Percentiles rank a stretch among this genome's conserved stretches.
These are phyloP conservation scores for Pollenia amentaria DNA, from an alignment of 2,888 invertebrate species.

Conservation along the genomic window DNA sequence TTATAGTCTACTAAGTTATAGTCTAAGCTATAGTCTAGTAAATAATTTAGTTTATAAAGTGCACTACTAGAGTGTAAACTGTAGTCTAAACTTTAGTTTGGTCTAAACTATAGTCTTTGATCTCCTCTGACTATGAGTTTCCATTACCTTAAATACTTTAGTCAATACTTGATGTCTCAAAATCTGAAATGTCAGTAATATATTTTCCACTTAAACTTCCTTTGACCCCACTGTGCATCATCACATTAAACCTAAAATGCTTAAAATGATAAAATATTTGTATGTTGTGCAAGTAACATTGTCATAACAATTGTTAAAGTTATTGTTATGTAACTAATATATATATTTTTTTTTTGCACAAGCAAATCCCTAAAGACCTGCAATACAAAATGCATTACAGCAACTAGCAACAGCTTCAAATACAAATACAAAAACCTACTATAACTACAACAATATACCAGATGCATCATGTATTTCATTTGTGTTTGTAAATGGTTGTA, in stretches of 20 bases:
- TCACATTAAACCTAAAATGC: conserved; percentile 11
- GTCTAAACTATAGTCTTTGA: no score
- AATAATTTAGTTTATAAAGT: no score
- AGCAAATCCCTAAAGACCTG: conserved; percentile 57
- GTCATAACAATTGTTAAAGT: conserved; percentile 39
- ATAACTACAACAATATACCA: conserved; percentile 8
- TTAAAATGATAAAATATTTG: neutral
- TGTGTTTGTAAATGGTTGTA: neutral
- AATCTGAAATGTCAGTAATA: no score
- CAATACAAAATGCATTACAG: conserved; percentile 57
- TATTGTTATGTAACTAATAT: conserved; percentile 34
- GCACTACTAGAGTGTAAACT: no score
- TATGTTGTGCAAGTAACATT: neutral
- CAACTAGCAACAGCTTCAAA: conserved; percentile 21
- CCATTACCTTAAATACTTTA: no score
- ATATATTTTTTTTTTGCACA: conserved; percentile 4
- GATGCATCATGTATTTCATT: conserved; percentile 24
- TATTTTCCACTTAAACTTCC: no score
- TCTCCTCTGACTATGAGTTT: no score
- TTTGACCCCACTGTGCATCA: conserved; percentile 6
- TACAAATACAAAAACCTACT: neutral
- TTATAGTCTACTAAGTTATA: no score
- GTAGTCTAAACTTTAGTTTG: no score
- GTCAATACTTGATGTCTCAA: no score
- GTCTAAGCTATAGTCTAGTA: no score